Evolutionary conservation across 2,888 invertebrate species (phyloP).

Genomic region (Deilephila elpenor): DNA sequence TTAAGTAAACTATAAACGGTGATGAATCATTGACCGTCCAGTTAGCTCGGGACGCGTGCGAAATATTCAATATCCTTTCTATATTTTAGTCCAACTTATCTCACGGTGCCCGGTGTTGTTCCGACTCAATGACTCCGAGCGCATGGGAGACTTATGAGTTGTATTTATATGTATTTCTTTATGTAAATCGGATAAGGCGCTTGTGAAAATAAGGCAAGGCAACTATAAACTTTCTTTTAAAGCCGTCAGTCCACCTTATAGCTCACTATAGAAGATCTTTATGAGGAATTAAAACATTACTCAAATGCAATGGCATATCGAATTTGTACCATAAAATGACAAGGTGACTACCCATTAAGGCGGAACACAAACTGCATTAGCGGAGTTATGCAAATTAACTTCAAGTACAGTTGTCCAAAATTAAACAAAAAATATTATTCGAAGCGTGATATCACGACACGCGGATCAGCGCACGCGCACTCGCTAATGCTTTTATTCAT

Average conservation of each 20-base stretch:
- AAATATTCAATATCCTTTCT: slow-evolving; percentile 26
- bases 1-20: slow-evolving; percentile 28
- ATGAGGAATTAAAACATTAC: too few relatives aligned
- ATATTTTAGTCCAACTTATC: neutral
- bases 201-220: too few relatives aligned
- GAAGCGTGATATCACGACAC: slow-evolving; percentile 57
- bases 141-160: too few relatives aligned
- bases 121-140: too few relatives aligned
- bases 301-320: neutral
- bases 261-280: too few relatives aligned
- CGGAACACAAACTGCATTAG: slow-evolving; percentile 32
- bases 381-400: slow-evolving; percentile 24
- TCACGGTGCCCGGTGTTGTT: neutral
- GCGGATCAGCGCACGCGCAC: slow-evolving; percentile 45
- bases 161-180: too few relatives aligned
- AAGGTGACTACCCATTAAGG: neutral
- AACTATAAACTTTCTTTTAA: too few relatives aligned
- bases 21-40: slow-evolving; percentile 27
- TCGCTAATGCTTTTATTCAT: slow-evolving; percentile 60
- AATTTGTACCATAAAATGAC: neutral
- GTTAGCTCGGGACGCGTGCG: slow-evolving; percentile 21
- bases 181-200: too few relatives aligned
- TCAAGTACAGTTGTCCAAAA: slow-evolving; percentile 27
- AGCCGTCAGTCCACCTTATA: too few relatives aligned
- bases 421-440: slow-evolving; percentile 27